Conservation (phyloP, 1,140 invertebrate species). For the Odontomachus brunneus region DNA sequence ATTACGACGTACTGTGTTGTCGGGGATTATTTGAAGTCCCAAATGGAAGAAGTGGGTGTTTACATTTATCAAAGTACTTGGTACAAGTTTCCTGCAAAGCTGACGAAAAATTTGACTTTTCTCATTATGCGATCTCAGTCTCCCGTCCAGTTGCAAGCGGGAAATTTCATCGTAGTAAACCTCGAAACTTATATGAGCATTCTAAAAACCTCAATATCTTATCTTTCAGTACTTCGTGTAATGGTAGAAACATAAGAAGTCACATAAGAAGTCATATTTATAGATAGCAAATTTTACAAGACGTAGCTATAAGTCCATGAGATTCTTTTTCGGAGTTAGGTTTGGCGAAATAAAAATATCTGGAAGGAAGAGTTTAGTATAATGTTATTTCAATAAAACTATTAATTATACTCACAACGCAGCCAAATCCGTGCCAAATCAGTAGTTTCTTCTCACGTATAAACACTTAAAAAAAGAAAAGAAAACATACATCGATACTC, state of each 20-base stretch:
- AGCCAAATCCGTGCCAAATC: no score
- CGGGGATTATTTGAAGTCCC: conserved; percentile 54
- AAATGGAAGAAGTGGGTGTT: conserved; percentile 55
- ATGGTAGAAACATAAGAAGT: conserved; percentile 61
- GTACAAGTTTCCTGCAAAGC: conserved; percentile 34
- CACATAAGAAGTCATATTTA: background rate
- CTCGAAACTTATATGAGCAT: conserved; percentile 67
- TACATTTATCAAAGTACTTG: conserved; percentile 37
- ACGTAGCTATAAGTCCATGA: background rate
- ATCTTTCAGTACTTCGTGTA: conserved; percentile 61
- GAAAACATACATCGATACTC: no score
- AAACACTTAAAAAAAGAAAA: no score
- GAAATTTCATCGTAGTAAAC: conserved; percentile 50
- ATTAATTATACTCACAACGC: no score
- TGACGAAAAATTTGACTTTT: conserved; percentile 40
- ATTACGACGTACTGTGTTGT: conserved; percentile 56
- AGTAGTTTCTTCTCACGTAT: no score
- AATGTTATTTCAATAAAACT: background rate
- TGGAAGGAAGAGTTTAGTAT: no score
- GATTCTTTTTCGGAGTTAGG: background rate
- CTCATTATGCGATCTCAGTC: conserved; percentile 39
- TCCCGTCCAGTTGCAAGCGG: conserved; percentile 42
- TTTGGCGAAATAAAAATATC: no score
- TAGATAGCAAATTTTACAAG: conserved; percentile 1
- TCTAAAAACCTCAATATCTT: conserved; percentile 64